Evolutionary conservation across 2,797 vertebrate species (phyloP), one percentile per base, ranked within the genome.

Genomic region (Parotocinclus haroldoi): DNA sequence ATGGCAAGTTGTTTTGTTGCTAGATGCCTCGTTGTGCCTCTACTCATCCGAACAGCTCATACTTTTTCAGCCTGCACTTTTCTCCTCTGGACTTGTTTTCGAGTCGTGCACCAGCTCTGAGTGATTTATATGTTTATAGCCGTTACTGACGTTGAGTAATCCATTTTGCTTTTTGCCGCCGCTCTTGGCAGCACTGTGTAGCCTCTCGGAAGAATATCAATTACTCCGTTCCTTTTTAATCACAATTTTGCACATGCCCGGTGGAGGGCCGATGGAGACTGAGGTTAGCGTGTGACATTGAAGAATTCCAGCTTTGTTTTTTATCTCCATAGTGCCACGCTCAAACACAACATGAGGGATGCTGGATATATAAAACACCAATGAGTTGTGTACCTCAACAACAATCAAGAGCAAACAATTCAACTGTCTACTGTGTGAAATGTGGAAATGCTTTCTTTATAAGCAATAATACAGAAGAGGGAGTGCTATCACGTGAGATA

Each of bases 121-220:
- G 79, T 91, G 90, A 90, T 89, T 90, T 89, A 90, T 90, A 89
- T 89, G 88, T 90, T 89, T 90, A 89, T 87, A 82, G 85, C 83
- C 87, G 85, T 87, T 88, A 84, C 85, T 86, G 88, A 89, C 83
- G 65, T 87, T 85, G 88, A 90, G 83, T 89, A 87, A 90, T 91
- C 85, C 80, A 81, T 88, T 63, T 45, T 40, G 16, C 48, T 19
- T 55, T 52, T 38, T 49, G 44, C 14, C 12, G 6, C 39, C 12
- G 63, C 57, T 77, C 65, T 64, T 61, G 64, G 72, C 75, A 58
- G 68, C 12, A 12, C 66, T 44, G 52, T 58, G n/a, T 74, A 18
- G 48, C 17, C 36, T 74, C 72, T 63, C 85, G 8, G 42, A 79
- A 77, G 88, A 91, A 89, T 90, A 88, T 86, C 89, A 91, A 89